phyloP scores from a whole-genome alignment of 2,888 invertebrate genomes.

The Pristionchus mayeri region DNA sequence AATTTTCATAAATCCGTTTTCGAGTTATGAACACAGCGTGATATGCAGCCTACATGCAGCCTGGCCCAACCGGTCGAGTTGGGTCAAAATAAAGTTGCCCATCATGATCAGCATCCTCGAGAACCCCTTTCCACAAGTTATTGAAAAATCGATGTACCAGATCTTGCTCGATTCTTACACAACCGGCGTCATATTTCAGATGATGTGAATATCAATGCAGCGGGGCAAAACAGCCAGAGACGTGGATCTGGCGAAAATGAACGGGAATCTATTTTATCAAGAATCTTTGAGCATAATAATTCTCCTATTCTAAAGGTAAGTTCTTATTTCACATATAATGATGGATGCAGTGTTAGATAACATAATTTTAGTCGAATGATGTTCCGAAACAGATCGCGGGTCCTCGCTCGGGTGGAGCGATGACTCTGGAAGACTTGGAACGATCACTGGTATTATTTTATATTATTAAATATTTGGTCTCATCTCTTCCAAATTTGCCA shows the following conservation, averaged over 20 bases:
- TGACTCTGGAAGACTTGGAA: conserved; percentile 58
- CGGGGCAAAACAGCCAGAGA: conserved; percentile 18
- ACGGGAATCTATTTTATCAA: conserved; percentile 33
- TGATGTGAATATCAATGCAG: conserved; percentile 11
- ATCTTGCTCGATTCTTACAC: too few relatives aligned
- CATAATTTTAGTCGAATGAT: conserved; percentile 1
- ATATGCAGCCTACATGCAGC: too few relatives aligned
- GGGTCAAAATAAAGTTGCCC: too few relatives aligned
- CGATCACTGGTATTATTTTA: conserved; percentile 48
- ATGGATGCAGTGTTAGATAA: not conserved
- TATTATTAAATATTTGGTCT: not conserved
- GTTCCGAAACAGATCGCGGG: not conserved
- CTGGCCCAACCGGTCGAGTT: too few relatives aligned
- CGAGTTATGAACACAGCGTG: too few relatives aligned
- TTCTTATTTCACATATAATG: not conserved
- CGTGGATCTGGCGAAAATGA: conserved; percentile 14
- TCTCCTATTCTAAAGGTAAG: not conserved
- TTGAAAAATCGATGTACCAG: too few relatives aligned
- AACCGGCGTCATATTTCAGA: not conserved
- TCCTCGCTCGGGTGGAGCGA: conserved; percentile 1
- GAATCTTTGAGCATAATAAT: conserved; percentile 4
- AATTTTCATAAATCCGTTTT: too few relatives aligned
- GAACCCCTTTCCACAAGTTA: too few relatives aligned
- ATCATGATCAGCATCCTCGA: too few relatives aligned
- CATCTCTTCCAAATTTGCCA: not conserved